phyloP scores from a whole-genome alignment of 2,797 vertebrate species.

The Fratercula arctica region DNA sequence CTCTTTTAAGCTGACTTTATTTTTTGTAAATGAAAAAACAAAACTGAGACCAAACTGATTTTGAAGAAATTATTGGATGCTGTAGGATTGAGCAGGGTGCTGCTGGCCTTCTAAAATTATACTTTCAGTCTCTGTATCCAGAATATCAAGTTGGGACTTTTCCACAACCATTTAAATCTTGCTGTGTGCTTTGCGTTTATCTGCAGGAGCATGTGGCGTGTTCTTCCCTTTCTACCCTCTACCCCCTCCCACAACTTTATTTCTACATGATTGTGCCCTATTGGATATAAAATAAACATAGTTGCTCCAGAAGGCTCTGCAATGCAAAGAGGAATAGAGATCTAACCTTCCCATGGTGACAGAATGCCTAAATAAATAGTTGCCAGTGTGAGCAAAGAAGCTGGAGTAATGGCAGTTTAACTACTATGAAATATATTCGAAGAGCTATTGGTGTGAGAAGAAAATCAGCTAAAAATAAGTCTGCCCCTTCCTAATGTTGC shows the following conservation, averaged over 20 bases:
- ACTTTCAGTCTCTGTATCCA: background rate
- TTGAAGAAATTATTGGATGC: background rate
- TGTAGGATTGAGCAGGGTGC: background rate
- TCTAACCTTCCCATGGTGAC: background rate
- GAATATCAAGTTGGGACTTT: background rate
- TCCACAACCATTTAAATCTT: background rate
- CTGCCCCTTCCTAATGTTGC: background rate
- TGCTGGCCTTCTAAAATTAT: background rate
- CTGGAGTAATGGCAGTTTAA: background rate
- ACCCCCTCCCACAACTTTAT: background rate
- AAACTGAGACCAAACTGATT: background rate
- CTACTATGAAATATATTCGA: background rate
- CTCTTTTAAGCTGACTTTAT: background rate
- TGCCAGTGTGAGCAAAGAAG: constrained; percentile 4
- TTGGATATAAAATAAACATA: constrained; percentile 16
- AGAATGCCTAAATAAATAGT: constrained; percentile 22
- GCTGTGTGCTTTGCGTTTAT: background rate
- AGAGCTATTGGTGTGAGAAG: background rate
- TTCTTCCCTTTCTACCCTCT: background rate
- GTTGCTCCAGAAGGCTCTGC: background rate
- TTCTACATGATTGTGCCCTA: background rate
- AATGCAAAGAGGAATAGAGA: background rate
- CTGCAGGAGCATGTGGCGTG: background rate
- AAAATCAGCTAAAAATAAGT: constrained; percentile 12
- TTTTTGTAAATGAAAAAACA: background rate